These are phyloP conservation scores for Acanthis flammea DNA, from an alignment of 2,797 vertebrate species.

Conservation along the genomic window DNA sequence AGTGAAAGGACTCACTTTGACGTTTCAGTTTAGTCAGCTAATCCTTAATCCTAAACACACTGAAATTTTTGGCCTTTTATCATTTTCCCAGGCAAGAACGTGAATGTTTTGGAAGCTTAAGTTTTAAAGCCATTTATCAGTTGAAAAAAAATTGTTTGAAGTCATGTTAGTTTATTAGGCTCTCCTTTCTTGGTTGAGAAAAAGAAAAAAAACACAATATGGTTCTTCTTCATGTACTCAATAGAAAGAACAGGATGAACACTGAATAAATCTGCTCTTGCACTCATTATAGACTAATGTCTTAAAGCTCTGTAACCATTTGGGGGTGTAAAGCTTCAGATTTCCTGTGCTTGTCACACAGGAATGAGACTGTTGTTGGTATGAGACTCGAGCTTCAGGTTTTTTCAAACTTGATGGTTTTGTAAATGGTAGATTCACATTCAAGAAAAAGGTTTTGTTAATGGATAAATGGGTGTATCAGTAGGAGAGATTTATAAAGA, in stretches of 20 bases:
- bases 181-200: neutral
- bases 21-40: neutral
- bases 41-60: neutral
- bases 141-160: neutral
- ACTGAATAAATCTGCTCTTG: neutral
- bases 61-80: neutral
- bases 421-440: neutral
- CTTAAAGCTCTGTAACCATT: neutral
- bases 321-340: neutral
- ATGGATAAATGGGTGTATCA: neutral
- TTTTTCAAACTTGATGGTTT: neutral
- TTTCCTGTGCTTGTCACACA: neutral
- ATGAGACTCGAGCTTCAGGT: neutral
- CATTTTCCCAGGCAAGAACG: neutral
- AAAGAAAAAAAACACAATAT: fast-evolving
- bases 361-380: neutral
- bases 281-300: neutral
- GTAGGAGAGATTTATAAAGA: neutral
- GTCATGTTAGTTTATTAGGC: neutral
- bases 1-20: neutral
- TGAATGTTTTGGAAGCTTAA: neutral
- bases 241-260: neutral
- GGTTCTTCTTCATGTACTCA: neutral
- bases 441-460: neutral
- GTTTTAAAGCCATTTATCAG: neutral